Percentiles rank a stretch among this genome's conserved stretches.
Evolutionary conservation across 2,888 invertebrate genomes (phyloP).

Genomic region (Polyommatus icarus): DNA sequence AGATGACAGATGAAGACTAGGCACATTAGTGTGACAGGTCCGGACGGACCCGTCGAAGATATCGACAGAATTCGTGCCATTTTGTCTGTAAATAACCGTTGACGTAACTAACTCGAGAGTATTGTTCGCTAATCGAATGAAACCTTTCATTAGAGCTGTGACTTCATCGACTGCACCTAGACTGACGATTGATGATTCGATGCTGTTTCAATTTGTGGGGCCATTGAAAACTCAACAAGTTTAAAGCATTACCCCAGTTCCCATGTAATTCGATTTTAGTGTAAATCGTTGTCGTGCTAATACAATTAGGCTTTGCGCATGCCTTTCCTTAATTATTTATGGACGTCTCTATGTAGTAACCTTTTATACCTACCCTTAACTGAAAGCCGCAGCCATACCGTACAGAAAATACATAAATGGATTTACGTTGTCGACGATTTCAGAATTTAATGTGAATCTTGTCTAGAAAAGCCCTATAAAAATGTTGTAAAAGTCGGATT

Average conservation of each 20-base stretch:
- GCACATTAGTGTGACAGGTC: slow-evolving; percentile 58
- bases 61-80: slow-evolving; percentile 62
- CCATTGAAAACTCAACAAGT: slow-evolving; percentile 61
- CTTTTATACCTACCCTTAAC: not conserved
- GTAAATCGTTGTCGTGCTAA: not conserved
- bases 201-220: slow-evolving; percentile 71
- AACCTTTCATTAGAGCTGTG: slow-evolving; percentile 50
- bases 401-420: not conserved
- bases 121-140: slow-evolving; percentile 44
- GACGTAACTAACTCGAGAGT: slow-evolving; percentile 38
- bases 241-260: slow-evolving; percentile 64
- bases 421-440: not conserved
- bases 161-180: slow-evolving; percentile 55
- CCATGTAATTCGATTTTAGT: slow-evolving; percentile 35
- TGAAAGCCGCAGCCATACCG: not conserved
- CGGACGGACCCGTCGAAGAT: slow-evolving; percentile 58
- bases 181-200: slow-evolving; percentile 66
- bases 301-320: not conserved
- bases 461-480: slow-evolving; percentile 11
- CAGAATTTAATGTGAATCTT: not conserved
- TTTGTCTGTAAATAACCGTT: slow-evolving; percentile 47
- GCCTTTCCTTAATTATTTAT: not conserved
- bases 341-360: not conserved
- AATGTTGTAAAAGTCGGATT: slow-evolving; percentile 18
- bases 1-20: slow-evolving; percentile 42